phyloP scores from a whole-genome alignment of 2,113 vertebrate species.

The Tragelaphus imberbis region DNA sequence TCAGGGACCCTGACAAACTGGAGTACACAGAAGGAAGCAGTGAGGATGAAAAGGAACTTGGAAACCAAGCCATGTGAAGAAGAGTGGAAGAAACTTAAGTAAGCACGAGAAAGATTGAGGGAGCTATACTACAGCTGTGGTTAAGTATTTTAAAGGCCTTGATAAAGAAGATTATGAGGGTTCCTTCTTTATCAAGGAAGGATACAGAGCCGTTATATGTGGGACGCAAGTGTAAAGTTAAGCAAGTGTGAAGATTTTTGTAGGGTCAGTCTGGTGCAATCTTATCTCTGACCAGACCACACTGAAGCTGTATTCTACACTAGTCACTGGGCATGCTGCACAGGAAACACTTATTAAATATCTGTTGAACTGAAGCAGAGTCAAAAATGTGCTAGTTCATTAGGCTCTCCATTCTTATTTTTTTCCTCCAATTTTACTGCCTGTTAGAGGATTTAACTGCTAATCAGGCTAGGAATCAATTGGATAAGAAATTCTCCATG shows the following conservation, averaged over 20 bases:
- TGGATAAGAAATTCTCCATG: not conserved
- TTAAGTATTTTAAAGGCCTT: not conserved
- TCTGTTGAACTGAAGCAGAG: not conserved
- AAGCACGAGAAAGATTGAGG: not conserved
- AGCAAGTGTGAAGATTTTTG: not conserved
- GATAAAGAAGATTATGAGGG: not conserved
- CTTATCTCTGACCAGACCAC: not conserved
- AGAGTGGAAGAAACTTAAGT: not conserved
- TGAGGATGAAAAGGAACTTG: not conserved
- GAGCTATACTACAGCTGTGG: not conserved
- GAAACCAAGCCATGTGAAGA: not conserved
- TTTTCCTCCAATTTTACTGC: not conserved
- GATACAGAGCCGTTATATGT: rapidly evolving
- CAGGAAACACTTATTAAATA: not conserved
- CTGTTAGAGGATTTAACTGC: not conserved
- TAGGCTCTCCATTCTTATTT: not conserved
- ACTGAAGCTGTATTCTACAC: not conserved
- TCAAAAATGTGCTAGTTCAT: no score
- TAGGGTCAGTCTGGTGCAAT: not conserved
- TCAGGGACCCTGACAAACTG: not conserved
- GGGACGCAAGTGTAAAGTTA: not conserved
- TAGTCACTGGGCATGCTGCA: not conserved
- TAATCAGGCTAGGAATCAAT: not conserved
- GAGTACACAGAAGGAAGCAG: not conserved
- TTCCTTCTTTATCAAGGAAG: not conserved